Percentiles rank a stretch among this genome's conserved stretches.
Conservation (phyloP, 2,113 vertebrate species). For the Myrmophylax atrothorax region DNA sequence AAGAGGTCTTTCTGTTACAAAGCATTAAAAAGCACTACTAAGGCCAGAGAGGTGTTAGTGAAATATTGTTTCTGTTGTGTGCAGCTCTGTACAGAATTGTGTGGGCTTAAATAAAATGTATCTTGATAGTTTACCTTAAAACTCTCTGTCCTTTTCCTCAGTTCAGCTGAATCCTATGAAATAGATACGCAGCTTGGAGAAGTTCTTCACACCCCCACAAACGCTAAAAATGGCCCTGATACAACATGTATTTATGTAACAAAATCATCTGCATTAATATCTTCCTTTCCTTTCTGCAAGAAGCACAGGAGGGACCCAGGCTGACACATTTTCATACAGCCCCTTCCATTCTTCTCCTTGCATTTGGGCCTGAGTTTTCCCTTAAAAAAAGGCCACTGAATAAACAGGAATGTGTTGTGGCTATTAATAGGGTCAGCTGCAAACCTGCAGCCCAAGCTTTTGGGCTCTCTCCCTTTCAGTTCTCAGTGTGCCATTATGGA, state of each 20-base stretch:
- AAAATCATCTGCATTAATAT: constrained; percentile 72
- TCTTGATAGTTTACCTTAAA: constrained; percentile 70
- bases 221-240: constrained; percentile 73
- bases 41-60: constrained; percentile 13
- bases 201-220: constrained; percentile 73
- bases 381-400: background rate
- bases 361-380: background rate
- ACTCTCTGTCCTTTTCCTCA: constrained; percentile 64
- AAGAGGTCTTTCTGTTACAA: constrained; percentile 16
- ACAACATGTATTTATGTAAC: constrained; percentile 76
- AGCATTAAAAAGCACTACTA: constrained; percentile 7
- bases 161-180: constrained; percentile 69
- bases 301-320: constrained; percentile 44
- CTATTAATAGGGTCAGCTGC: background rate
- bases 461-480: background rate
- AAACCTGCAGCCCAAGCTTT: background rate
- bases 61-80: constrained; percentile 19
- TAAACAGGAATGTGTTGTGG: background rate
- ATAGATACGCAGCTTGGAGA: constrained; percentile 71
- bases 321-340: constrained; percentile 48
- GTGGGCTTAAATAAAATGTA: constrained; percentile 52
- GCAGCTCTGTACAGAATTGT: constrained; percentile 16
- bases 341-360: constrained; percentile 24
- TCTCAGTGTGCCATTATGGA: background rate
- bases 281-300: constrained; percentile 53